These are phyloP conservation scores for Lethenteron camtschaticum DNA, from an alignment of 2,113 vertebrate species.

Conservation along the genomic window DNA sequence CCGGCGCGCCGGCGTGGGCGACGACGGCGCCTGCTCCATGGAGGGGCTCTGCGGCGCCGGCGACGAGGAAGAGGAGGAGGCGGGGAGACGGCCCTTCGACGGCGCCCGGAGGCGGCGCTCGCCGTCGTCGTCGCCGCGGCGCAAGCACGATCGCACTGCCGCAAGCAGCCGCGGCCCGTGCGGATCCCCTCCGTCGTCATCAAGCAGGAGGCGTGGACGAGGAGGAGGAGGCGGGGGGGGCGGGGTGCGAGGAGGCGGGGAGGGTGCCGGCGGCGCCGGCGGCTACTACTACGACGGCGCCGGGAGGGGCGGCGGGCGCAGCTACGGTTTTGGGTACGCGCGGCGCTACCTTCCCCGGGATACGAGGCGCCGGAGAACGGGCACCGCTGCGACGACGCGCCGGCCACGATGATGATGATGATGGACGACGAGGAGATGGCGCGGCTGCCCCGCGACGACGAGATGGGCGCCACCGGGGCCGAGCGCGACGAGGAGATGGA, in stretches of 20 bases:
- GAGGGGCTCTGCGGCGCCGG: not conserved
- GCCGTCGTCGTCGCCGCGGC: not conserved
- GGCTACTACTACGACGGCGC: too few relatives aligned
- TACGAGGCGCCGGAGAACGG: too few relatives aligned
- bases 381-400: too few relatives aligned
- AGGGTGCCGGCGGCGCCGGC: not conserved
- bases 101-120: constrained; percentile 2
- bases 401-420: too few relatives aligned
- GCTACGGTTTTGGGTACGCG: not conserved
- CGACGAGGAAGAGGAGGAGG: not conserved
- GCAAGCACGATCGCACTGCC: constrained; percentile 39
- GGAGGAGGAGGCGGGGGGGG: constrained; percentile 21
- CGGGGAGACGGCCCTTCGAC: not conserved
- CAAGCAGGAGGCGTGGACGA: constrained; percentile 89
- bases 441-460: too few relatives aligned
- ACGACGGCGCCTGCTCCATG: too few relatives aligned
- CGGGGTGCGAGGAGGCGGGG: constrained; percentile 11
- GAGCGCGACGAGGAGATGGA: too few relatives aligned
- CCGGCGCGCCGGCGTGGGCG: too few relatives aligned
- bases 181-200: constrained; percentile 82
- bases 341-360: too few relatives aligned
- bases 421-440: too few relatives aligned
- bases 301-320: not conserved
- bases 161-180: constrained; percentile 81
- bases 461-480: too few relatives aligned